phyloP scores from a whole-genome alignment of 2,113 vertebrate genomes.

The Chelonoidis abingdonii region DNA sequence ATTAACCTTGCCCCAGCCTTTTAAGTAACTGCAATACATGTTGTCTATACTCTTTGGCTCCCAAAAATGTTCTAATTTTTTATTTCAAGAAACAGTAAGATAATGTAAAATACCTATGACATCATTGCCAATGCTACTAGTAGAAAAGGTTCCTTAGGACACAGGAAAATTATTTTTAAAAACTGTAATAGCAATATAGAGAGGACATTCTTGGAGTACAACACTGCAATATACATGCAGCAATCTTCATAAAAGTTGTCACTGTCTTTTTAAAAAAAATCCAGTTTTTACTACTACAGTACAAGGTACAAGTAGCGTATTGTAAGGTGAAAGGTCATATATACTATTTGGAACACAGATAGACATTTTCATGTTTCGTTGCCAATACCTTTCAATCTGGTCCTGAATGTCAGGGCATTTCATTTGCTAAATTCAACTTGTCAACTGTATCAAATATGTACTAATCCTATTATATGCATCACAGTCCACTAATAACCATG shows the following conservation, averaged over 20 bases:
- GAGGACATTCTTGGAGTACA: not conserved
- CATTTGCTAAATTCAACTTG: slow-evolving; percentile 53
- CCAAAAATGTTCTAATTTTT: not conserved
- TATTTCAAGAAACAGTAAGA: not conserved
- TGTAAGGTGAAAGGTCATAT: slow-evolving; percentile 9
- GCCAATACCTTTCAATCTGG: slow-evolving; percentile 11
- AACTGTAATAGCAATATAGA: not conserved
- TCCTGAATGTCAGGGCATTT: slow-evolving; percentile 50
- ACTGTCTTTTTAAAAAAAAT: not conserved
- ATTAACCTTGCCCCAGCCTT: not conserved
- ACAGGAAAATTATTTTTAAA: not conserved
- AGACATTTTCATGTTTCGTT: not conserved
- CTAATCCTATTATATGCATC: slow-evolving; percentile 67
- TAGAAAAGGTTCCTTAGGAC: not conserved
- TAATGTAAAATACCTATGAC: not conserved
- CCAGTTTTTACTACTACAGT: not conserved
- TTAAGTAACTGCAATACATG: not conserved
- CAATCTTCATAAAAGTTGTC: not conserved
- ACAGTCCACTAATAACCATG: slow-evolving; percentile 33
- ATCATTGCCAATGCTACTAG: not conserved
- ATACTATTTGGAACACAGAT: not conserved
- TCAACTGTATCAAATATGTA: slow-evolving; percentile 60
- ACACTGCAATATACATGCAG: not conserved
- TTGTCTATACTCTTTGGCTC: not conserved
- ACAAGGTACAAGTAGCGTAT: not conserved